These are phyloP conservation scores for Diplodus sargus DNA, from an alignment of 2,797 vertebrate genomes.

Conservation along the genomic window DNA sequence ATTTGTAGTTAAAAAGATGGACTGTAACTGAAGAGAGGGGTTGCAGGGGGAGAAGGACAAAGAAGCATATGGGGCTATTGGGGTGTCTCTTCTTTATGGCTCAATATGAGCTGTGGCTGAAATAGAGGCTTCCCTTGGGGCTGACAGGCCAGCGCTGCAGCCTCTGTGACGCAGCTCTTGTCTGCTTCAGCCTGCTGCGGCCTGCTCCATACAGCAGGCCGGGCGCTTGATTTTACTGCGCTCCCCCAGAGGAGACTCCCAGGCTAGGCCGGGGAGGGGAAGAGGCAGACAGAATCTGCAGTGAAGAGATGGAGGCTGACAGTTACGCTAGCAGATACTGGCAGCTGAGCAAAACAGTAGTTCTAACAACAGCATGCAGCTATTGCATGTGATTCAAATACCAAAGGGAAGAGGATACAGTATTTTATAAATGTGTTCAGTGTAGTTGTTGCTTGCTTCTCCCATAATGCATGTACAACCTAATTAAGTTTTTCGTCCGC, in stretches of 20 bases:
- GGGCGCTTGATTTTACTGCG: conserved; percentile 47
- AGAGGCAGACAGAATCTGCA: conserved; percentile 29
- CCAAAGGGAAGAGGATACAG: not conserved
- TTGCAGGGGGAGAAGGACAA: conserved; percentile 8
- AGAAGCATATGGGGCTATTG: not conserved
- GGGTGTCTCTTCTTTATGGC: conserved; percentile 9
- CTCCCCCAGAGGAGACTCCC: conserved; percentile 34
- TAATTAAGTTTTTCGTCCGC: not conserved
- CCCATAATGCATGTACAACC: not conserved
- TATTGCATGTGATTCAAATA: not conserved
- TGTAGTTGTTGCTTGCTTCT: conserved; percentile 5
- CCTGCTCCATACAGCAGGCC: conserved; percentile 57
- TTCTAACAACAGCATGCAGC: not conserved
- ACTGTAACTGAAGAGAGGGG: not conserved
- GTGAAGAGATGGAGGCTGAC: not conserved
- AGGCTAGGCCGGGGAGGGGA: conserved; percentile 1
- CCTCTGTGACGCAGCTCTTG: conserved; percentile 80
- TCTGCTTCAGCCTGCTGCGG: conserved; percentile 63
- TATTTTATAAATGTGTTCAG: conserved; percentile 8
- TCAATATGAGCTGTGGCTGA: conserved; percentile 47
- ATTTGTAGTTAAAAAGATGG: not conserved
- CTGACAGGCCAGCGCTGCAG: conserved; percentile 62
- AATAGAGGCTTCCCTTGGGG: conserved; percentile 66
- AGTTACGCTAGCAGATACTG: conserved; percentile 12
- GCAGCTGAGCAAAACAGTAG: conserved; percentile 25